Evolutionary conservation across 2,888 invertebrate species (phyloP), one percentile per base, ranked within the genome.

Genomic region (Micoletzkya japonica): DNA sequence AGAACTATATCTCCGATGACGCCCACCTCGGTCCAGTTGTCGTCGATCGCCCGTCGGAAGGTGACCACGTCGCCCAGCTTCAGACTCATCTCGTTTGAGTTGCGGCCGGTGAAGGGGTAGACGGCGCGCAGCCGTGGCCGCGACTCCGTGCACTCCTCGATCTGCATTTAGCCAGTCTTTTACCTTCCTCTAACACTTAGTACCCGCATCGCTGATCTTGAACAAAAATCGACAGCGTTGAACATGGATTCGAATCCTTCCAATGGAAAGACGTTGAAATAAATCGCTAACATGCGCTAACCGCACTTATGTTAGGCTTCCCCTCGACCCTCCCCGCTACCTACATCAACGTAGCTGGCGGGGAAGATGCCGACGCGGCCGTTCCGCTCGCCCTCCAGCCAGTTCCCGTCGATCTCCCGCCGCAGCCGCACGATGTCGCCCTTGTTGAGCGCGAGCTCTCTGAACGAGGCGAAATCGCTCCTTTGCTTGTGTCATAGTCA

Each of bases 301-400:
- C n/a, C n/a, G n/a, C n/a, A n/a, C n/a, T n/a, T n/a, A n/a, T n/a
- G n/a, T n/a, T n/a, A n/a, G n/a, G n/a, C n/a, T n/a, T n/a, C n/a
- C n/a, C n/a, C n/a, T n/a, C n/a, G n/a, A n/a, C n/a, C n/a, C n/a
- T n/a, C n/a, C n/a, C n/a, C n/a, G n/a, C 6, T 4, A 44, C 71
- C 64, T 63, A 83, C 78, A 74, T 81, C 80, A 34, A 82, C 83
- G 73, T 81, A 83, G 52, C 72, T 75, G 28, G 74, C 70, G 7
- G 83, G 83, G 66, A 83, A 81, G 26, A 83, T 82, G 58, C 83
- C 83, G 28, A 75, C 72, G 34, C 73, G 63, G 32, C 83, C 83
- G 70, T 83, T 80, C 54, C 82, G 66, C 68, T 83, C 83, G 28
- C 83, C 83, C 67, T 83, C 83, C 59, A 80, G 57, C 83, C 83